A percentile compares a stretch with the other conserved stretches of the same genome.
Evolutionary conservation across 1,140 invertebrate genomes (phyloP).

Genomic region (Panagrolaimus sp.): DNA sequence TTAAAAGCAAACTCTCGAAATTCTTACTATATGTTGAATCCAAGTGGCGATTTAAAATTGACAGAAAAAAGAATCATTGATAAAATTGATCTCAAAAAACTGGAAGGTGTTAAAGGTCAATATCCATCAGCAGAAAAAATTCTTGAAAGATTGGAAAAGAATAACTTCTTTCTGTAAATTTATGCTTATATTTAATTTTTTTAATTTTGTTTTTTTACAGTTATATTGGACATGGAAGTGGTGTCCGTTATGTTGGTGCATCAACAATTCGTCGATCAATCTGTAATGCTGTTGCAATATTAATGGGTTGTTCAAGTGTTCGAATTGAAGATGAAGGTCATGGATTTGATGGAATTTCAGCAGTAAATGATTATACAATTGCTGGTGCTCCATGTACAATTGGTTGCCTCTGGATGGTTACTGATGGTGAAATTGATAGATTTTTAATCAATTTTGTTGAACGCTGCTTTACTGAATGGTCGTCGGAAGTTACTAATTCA

Average conservation of each 20-base stretch:
- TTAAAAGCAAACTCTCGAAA: slow-evolving; percentile 41
- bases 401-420: slow-evolving; percentile 54
- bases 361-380: slow-evolving; percentile 47
- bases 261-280: slow-evolving; percentile 25
- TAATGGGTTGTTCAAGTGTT: slow-evolving; percentile 54
- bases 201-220: slow-evolving; percentile 30
- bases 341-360: slow-evolving; percentile 41
- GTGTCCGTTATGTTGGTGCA: slow-evolving; percentile 33
- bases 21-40: slow-evolving; percentile 49
- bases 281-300: slow-evolving; percentile 46
- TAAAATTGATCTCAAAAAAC: slow-evolving; percentile 32
- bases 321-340: slow-evolving; percentile 38
- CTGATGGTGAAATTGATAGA: slow-evolving; percentile 45
- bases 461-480: no score
- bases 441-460: background rate
- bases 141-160: slow-evolving; percentile 21
- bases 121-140: slow-evolving; percentile 28
- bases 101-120: slow-evolving; percentile 37
- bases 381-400: slow-evolving; percentile 45
- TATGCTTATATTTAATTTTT: background rate
- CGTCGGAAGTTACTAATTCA: no score
- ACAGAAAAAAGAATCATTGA: slow-evolving; percentile 40
- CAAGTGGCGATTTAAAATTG: slow-evolving; percentile 43
- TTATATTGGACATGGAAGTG: slow-evolving; percentile 51
- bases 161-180: slow-evolving; percentile 50